Percentiles rank a stretch among this genome's conserved stretches.
Evolutionary conservation across 2,113 vertebrate species (phyloP).

Genomic region (Cavia aperea): DNA sequence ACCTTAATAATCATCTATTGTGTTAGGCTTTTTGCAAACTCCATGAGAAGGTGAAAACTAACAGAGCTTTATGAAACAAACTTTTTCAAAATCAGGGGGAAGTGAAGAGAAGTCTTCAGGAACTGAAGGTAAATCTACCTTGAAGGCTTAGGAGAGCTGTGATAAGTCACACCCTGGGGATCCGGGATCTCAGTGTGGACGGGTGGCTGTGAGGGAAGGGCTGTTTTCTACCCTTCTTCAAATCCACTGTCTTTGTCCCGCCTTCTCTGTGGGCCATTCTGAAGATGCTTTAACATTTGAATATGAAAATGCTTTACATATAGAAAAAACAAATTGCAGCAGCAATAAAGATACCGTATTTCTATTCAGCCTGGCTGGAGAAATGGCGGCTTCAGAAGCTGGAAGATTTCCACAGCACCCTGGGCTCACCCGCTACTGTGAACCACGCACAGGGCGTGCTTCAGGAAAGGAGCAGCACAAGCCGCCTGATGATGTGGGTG

Average conservation of each 20-base stretch:
- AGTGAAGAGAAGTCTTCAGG: not conserved
- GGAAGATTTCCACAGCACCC: not conserved
- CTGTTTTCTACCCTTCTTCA: not conserved
- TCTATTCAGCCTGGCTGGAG: not conserved
- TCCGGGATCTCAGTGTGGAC: fast-evolving
- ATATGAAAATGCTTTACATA: not conserved
- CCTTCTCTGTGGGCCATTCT: not conserved
- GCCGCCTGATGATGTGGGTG: not conserved
- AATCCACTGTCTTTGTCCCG: not conserved
- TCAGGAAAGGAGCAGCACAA: not conserved
- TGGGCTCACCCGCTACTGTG: not conserved
- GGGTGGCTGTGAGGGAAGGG: fast-evolving
- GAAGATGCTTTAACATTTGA: not conserved
- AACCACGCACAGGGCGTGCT: not conserved
- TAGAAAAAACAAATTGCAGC: not conserved
- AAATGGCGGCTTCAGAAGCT: not conserved
- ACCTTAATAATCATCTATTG: not conserved
- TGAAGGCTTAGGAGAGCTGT: not conserved
- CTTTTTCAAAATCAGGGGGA: not conserved
- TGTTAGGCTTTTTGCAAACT: not conserved
- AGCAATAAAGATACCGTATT: not conserved
- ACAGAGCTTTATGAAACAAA: not conserved
- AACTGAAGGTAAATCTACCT: not conserved
- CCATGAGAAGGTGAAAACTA: not conserved
- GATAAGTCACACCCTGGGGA: not conserved